Conservation (phyloP, 2,797 vertebrate genomes). For the Acanthiza pusilla region DNA sequence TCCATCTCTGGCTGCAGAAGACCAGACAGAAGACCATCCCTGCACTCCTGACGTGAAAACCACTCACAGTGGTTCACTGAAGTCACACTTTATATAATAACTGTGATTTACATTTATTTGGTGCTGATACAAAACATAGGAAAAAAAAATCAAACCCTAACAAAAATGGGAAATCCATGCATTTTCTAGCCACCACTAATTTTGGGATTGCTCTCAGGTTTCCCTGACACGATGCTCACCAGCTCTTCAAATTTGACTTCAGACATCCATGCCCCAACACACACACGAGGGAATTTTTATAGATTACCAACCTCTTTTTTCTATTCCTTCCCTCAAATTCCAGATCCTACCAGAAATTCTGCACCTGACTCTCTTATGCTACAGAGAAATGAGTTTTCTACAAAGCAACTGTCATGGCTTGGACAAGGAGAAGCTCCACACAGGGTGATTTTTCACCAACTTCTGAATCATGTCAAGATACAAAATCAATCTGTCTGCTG, state of each 20-base stretch:
- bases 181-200: background rate
- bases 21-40: background rate
- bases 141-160: background rate
- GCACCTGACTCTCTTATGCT: background rate
- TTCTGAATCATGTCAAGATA: conserved; percentile 15
- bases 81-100: background rate
- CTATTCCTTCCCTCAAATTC: background rate
- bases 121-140: background rate
- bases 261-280: background rate
- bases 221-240: fast-evolving
- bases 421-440: background rate
- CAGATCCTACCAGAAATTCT: background rate
- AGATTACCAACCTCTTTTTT: background rate
- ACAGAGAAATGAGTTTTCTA: background rate
- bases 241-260: background rate
- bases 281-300: fast-evolving
- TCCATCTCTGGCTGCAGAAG: background rate
- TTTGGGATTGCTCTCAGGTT: background rate
- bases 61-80: background rate
- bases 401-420: fast-evolving
- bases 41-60: background rate
- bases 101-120: background rate
- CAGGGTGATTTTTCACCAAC: background rate
- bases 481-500: conserved; percentile 23
- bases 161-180: background rate